A percentile compares a stretch with the other conserved stretches of the same genome.
These are phyloP conservation scores for Eutrigla gurnardus DNA, from an alignment of 2,797 vertebrate genomes.

Conservation along the genomic window DNA sequence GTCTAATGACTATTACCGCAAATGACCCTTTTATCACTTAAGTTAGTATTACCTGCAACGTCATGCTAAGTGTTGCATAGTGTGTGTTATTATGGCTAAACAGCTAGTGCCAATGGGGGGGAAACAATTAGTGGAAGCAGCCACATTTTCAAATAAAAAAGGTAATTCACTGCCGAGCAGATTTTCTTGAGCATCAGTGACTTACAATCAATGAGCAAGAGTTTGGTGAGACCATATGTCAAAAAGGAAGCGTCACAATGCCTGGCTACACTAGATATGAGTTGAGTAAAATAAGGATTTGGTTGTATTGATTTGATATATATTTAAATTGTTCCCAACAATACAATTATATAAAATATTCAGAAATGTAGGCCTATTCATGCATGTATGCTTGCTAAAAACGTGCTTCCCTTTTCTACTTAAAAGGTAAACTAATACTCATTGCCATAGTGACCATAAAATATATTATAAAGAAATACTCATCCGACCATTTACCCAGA, in stretches of 20 bases:
- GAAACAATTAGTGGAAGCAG: not conserved
- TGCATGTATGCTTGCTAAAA: not conserved
- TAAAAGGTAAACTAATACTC: too few species aligned
- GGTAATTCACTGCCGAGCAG: constrained; percentile 7
- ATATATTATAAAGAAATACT: too few species aligned
- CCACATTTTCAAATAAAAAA: not conserved
- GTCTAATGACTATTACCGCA: constrained; percentile 2
- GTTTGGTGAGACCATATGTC: constrained; percentile 16
- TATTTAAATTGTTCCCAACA: not conserved
- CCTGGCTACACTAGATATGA: not conserved
- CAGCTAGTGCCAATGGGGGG: not conserved
- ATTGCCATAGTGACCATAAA: too few species aligned
- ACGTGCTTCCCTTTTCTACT: not conserved
- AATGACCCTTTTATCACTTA: constrained; percentile 4
- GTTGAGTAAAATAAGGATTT: not conserved
- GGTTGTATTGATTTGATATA: too few species aligned
- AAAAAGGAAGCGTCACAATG: constrained; percentile 9
- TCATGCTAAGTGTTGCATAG: not conserved
- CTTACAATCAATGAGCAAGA: not conserved
- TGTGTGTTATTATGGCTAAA: not conserved
- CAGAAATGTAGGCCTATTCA: not conserved
- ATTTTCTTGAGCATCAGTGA: constrained; percentile 1
- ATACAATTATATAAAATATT: not conserved
- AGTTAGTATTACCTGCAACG: constrained; percentile 1
- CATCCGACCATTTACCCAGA: not conserved